These are phyloP conservation scores for Philypnodon macrostomus DNA, from an alignment of 2,797 vertebrate genomes.

Conservation along the genomic window DNA sequence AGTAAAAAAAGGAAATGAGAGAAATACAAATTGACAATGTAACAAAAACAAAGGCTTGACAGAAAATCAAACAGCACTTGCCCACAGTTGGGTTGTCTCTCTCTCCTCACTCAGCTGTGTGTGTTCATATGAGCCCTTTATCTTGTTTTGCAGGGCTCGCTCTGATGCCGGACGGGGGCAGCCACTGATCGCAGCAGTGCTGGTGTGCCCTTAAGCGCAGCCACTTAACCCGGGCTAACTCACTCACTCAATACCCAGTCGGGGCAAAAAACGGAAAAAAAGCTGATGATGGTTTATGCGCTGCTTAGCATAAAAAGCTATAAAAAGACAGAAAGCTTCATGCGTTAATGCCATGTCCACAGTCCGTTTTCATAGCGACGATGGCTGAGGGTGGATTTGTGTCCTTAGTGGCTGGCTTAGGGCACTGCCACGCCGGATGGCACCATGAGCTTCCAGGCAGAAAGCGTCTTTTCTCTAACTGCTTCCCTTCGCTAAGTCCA, in stretches of 20 bases:
- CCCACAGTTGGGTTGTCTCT: constrained; percentile 10
- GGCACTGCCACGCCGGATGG: constrained; percentile 48
- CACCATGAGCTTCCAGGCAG: constrained; percentile 61
- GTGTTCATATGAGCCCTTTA: constrained; percentile 55
- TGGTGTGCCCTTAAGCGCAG: constrained; percentile 73
- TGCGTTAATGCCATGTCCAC: constrained; percentile 54
- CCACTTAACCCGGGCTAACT: constrained; percentile 75
- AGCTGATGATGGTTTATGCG: constrained; percentile 45
- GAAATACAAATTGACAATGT: constrained; percentile 62
- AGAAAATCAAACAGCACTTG: constrained; percentile 63
- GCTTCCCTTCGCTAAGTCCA: constrained; percentile 40
- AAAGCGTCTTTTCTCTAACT: constrained; percentile 54
- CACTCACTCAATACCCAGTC: constrained; percentile 70
- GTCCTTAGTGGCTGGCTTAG: constrained; percentile 49
- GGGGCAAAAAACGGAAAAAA: constrained; percentile 59
- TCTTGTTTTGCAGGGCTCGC: constrained; percentile 59
- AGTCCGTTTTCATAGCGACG: constrained; percentile 54
- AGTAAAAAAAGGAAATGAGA: constrained; percentile 46
- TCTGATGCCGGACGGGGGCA: constrained; percentile 51
- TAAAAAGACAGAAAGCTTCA: constrained; percentile 52
- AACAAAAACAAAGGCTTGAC: constrained; percentile 64
- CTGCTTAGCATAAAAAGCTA: constrained; percentile 66
- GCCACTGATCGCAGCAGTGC: constrained; percentile 62
- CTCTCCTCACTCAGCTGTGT: constrained; percentile 19
- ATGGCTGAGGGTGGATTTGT: constrained; percentile 37